Evolutionary conservation across 1,140 invertebrate species (phyloP).

Genomic region (Patella vulgata): DNA sequence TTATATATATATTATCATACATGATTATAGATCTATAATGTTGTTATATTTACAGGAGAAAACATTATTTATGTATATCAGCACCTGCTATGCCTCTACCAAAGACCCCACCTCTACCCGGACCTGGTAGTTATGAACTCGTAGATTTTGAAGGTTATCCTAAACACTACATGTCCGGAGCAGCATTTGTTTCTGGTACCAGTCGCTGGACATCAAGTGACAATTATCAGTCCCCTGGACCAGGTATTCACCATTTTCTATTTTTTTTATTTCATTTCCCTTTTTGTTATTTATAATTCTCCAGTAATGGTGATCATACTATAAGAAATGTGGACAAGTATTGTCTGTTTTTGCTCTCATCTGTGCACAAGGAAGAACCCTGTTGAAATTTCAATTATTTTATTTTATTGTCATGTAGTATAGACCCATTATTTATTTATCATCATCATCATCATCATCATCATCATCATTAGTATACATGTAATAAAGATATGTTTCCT

Average conservation of each 20-base stretch:
- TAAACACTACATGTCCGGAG: constrained; percentile 65
- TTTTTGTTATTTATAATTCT: background rate
- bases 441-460: no score
- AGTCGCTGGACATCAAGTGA: constrained; percentile 48
- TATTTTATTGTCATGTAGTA: no score
- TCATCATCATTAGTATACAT: no score
- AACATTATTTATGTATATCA: constrained; percentile 66
- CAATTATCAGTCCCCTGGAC: constrained; percentile 49
- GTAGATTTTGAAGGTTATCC: constrained; percentile 54
- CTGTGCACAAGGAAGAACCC: no score
- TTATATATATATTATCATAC: no score
- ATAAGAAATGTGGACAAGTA: background rate
- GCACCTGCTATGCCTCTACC: constrained; percentile 65
- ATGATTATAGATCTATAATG: no score
- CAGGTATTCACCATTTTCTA: constrained; percentile 56
- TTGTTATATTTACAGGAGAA: constrained; percentile 59
- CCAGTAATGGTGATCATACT: constrained; percentile 2
- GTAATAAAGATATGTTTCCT: no score
- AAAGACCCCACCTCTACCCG: constrained; percentile 49
- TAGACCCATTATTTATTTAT: no score
- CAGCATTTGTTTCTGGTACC: constrained; percentile 63
- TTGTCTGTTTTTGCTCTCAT: no score
- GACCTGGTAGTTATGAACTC: constrained; percentile 61
- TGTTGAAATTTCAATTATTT: no score
- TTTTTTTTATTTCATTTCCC: constrained; percentile 5